Conservation (phyloP, 2,888 invertebrate genomes). For the Apamea epomidion region DNA sequence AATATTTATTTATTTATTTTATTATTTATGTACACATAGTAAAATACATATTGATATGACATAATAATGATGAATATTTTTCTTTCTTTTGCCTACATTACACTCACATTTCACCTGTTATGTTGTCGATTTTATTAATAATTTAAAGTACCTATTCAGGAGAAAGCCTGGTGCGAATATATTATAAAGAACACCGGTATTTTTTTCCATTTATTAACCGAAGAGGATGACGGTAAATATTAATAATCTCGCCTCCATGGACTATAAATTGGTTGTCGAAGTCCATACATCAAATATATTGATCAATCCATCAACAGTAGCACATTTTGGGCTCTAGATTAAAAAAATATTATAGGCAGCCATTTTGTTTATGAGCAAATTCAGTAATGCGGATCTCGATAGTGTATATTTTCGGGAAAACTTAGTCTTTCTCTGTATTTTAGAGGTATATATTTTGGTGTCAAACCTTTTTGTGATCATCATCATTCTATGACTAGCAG, state of each 20-base stretch:
- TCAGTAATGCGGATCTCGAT: constrained; percentile 32
- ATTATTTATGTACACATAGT: too few species aligned
- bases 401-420: constrained; percentile 17
- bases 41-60: too few species aligned
- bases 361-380: constrained; percentile 36
- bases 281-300: constrained; percentile 64
- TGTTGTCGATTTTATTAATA: neutral
- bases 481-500: too few species aligned
- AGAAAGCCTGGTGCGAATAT: neutral
- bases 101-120: too few species aligned
- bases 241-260: constrained; percentile 48
- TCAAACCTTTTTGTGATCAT: neutral
- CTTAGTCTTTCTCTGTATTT: neutral
- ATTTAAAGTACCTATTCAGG: too few species aligned
- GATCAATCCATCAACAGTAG: constrained; percentile 62
- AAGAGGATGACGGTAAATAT: constrained; percentile 52
- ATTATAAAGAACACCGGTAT: neutral
- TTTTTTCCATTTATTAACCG: neutral
- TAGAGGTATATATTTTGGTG: neutral
- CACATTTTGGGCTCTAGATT: constrained; percentile 34
- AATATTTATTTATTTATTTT: too few species aligned
- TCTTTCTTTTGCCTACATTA: too few species aligned
- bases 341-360: constrained; percentile 39
- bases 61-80: too few species aligned
- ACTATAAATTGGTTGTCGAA: constrained; percentile 55